A percentile compares a stretch with the other conserved stretches of the same genome.
Evolutionary conservation across 2,113 vertebrate genomes (phyloP).

Genomic region (Procavia capensis): DNA sequence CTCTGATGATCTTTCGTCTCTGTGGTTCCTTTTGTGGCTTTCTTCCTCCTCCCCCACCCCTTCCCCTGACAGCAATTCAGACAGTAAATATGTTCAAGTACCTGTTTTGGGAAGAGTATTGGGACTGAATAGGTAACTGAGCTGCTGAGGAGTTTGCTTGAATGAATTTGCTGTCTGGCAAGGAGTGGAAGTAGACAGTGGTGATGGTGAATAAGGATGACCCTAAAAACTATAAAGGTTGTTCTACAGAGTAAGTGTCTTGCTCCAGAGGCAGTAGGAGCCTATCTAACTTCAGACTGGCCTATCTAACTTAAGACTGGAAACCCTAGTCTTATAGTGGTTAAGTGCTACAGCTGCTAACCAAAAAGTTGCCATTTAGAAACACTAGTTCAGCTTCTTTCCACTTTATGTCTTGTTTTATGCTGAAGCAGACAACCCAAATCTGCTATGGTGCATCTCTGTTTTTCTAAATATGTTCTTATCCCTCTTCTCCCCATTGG

Average conservation of each 20-base stretch:
- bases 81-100: background rate
- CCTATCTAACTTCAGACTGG: background rate
- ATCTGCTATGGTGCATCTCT: background rate
- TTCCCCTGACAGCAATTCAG: background rate
- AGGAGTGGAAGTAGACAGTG: background rate
- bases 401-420: background rate
- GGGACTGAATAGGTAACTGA: background rate
- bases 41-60: too few species aligned
- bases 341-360: too few species aligned
- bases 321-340: too few species aligned
- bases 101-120: background rate
- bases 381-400: background rate
- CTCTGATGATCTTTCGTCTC: background rate
- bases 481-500: background rate
- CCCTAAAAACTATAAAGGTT: background rate
- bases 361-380: too few species aligned
- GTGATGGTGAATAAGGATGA: background rate
- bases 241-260: background rate
- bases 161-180: background rate
- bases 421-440: background rate
- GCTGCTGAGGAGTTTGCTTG: background rate
- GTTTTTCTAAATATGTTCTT: background rate
- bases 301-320: background rate
- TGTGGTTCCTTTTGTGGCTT: background rate
- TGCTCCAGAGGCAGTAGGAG: background rate